phyloP scores from a whole-genome alignment of 1,140 invertebrate species.

The Pseudomyrmex pallidus region DNA sequence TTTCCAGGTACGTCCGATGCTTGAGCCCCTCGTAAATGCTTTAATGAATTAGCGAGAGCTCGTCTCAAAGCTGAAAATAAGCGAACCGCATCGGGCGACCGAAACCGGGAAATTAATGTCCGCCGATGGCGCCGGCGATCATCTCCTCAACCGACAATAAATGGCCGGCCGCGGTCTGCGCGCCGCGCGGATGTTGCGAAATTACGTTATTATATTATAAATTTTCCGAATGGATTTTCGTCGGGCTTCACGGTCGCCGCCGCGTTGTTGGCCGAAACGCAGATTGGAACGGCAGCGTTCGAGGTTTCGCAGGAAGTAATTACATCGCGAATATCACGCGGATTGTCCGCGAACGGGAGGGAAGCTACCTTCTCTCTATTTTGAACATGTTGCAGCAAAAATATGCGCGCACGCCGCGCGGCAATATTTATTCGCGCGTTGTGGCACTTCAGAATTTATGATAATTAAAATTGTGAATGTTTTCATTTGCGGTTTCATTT shows the following conservation, averaged over 20 bases:
- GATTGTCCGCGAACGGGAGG: constrained; percentile 34
- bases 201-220: constrained; percentile 57
- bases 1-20: constrained; percentile 33
- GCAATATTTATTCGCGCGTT: constrained; percentile 14
- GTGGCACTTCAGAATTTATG: not conserved
- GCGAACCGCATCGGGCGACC: constrained; percentile 25
- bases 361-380: constrained; percentile 17
- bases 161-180: constrained; percentile 12
- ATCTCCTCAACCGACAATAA: constrained; percentile 38
- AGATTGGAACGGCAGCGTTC: constrained; percentile 36
- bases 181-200: not conserved
- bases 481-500: not conserved
- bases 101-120: constrained; percentile 34
- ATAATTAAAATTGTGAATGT: constrained; percentile 5
- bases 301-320: constrained; percentile 58
- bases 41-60: constrained; percentile 70
- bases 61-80: constrained; percentile 64
- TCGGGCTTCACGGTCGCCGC: constrained; percentile 10
- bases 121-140: not conserved
- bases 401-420: constrained; percentile 5
- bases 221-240: constrained; percentile 34
- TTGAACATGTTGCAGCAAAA: constrained; percentile 3
- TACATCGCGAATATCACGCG: constrained; percentile 52
- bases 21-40: constrained; percentile 67
- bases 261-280: constrained; percentile 21